Evolutionary conservation across 2,888 invertebrate genomes (phyloP), one percentile per base, ranked within the genome.

Genomic region (Alcis repandata): DNA sequence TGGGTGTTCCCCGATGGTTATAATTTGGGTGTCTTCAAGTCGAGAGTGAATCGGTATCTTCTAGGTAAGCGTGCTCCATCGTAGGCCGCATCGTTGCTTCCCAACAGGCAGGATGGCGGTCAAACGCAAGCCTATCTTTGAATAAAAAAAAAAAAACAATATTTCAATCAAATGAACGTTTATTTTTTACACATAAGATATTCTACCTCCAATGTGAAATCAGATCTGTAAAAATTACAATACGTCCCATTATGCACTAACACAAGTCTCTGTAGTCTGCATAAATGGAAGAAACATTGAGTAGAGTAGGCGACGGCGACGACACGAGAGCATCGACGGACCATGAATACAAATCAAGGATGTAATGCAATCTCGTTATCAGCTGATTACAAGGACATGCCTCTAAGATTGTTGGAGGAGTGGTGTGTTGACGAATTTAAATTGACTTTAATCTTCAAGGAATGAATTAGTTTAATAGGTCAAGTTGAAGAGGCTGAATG

Each of bases 341-440:
- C 10, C 45, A 33, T 59, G 59, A 53, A 59, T 63, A 63, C 51
- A 63, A 54, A 63, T 58, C n/a, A 27, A 38, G 19, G 7, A 51
- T 36, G 51, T 49, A 56, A 62, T 56, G 43, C 48, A 32, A 32
- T 49, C 48, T 9, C 15, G 13, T 22, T 10, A 15, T 32, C 32
- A 11, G 17, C 48, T 49, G 48, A 48, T 15, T 48, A 49, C 48
- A 49, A 32, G 32, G 15, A 48, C 27, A 32, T 46, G 48, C 17
- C 17, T 49, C 22, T 8, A 9, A 27, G 27, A 32, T 49, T 15
- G 1, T n/a, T 13, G 1, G 15, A 32, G 32, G 13, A 46, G 22
- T 7, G n/a, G 45, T 8, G 9, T 32, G n/a, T 17, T 15, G 32
- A 17, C 1, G 9, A 49, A 49, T 49, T 15, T 32, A 3, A 49